Conservation (phyloP, 2,888 invertebrate genomes). For the Napeogenes inachia region DNA sequence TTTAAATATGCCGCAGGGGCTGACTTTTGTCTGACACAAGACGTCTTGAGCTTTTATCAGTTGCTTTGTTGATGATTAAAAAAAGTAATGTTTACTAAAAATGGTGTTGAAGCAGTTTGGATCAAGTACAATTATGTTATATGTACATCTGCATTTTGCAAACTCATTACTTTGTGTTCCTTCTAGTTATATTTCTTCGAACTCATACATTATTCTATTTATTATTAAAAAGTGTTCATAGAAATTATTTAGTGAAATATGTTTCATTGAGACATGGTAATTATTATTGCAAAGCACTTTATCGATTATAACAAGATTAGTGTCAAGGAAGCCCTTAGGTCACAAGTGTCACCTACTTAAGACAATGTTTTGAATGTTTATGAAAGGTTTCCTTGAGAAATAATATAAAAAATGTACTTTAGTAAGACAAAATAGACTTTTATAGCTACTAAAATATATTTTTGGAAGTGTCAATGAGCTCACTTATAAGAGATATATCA, state of each 20-base stretch:
- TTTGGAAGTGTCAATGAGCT: conserved; percentile 16
- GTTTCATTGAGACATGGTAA: not conserved
- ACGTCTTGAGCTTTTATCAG: conserved; percentile 16
- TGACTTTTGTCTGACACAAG: conserved; percentile 23
- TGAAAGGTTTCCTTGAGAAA: conserved; percentile 26
- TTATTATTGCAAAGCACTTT: conserved; percentile 16
- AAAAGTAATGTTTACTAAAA: conserved; percentile 15
- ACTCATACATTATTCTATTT: too few species aligned
- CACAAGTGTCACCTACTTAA: conserved; percentile 22
- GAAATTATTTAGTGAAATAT: not conserved
- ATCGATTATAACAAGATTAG: conserved; percentile 26
- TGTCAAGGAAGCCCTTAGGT: conserved; percentile 26
- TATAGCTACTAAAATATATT: too few species aligned
- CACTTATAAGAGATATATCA: too few species aligned
- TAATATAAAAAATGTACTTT: conserved; percentile 12
- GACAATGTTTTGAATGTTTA: conserved; percentile 19
- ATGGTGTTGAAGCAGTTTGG: conserved; percentile 1
- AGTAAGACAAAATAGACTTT: not conserved
- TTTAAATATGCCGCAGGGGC: conserved; percentile 27
- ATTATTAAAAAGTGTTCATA: too few species aligned
- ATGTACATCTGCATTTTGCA: not conserved
- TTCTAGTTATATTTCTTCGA: not conserved
- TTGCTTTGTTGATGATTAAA: conserved; percentile 20
- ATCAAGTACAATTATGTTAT: not conserved
- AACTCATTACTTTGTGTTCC: not conserved